Percentiles rank a stretch among this genome's conserved stretches.
These are phyloP conservation scores for Strix aluco DNA, from an alignment of 2,113 vertebrate genomes.

Conservation along the genomic window DNA sequence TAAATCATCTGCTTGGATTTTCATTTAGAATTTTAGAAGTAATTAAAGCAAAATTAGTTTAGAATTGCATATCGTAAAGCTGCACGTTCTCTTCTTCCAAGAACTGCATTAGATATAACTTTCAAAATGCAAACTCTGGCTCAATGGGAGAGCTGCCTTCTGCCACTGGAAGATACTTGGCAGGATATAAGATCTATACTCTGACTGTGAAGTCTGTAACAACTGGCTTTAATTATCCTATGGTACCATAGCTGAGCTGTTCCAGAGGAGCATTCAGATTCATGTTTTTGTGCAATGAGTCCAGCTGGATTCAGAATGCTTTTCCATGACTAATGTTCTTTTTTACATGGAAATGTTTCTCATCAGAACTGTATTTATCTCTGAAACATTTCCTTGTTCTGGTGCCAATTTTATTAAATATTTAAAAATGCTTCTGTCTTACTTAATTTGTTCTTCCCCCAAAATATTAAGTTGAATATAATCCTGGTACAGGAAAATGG, in stretches of 20 bases:
- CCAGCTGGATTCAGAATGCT: constrained; percentile 48
- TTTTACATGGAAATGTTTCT: constrained; percentile 34
- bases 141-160: constrained; percentile 14
- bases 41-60: constrained; percentile 9
- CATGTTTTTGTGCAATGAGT: constrained; percentile 12
- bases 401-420: constrained; percentile 20
- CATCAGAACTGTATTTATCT: background rate
- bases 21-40: constrained; percentile 36
- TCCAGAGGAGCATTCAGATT: constrained; percentile 24
- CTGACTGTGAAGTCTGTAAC: constrained; percentile 46
- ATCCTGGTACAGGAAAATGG: background rate
- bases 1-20: constrained; percentile 54
- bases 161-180: background rate
- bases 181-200: constrained; percentile 4
- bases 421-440: constrained; percentile 12
- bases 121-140: constrained; percentile 3
- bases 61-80: background rate
- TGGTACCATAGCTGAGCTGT: constrained; percentile 38
- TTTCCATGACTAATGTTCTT: constrained; percentile 36
- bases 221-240: constrained; percentile 56
- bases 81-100: constrained; percentile 12
- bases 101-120: background rate
- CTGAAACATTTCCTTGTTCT: constrained; percentile 50
- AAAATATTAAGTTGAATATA: background rate
- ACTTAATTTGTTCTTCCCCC: background rate